Evolutionary conservation across 2,113 vertebrate genomes (phyloP).

Genomic region (Oriolus oriolus): DNA sequence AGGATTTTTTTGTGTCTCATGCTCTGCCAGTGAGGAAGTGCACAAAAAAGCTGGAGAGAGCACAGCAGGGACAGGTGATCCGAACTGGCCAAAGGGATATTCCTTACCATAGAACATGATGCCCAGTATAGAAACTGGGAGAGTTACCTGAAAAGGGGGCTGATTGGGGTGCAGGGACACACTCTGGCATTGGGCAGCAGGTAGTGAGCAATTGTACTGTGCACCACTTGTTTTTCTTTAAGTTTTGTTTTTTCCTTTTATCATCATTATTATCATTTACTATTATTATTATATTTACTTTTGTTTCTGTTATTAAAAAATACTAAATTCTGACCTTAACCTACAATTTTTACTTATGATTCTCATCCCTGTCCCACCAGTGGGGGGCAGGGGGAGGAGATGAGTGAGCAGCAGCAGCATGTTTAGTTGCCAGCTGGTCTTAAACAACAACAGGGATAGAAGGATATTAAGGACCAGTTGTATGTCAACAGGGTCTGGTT

Average conservation of each 20-base stretch:
- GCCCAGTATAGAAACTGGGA: background rate
- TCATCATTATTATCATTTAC: background rate
- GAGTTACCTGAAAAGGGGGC: background rate
- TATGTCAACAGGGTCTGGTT: background rate
- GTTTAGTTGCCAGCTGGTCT: background rate
- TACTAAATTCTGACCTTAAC: background rate
- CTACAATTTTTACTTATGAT: background rate
- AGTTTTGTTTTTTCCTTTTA: background rate
- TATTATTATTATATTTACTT: background rate
- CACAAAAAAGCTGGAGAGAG: background rate
- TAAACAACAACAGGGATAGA: background rate
- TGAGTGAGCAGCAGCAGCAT: background rate
- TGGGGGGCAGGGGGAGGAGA: background rate
- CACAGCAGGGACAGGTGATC: background rate
- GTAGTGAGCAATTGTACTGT: background rate
- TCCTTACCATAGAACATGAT: background rate
- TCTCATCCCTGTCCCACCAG: background rate
- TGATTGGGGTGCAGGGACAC: background rate
- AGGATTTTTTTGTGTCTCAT: background rate
- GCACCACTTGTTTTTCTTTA: background rate
- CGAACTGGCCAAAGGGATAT: background rate
- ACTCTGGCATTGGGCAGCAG: background rate
- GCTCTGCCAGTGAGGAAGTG: background rate
- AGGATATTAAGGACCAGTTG: background rate
- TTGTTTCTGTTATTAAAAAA: background rate